Evolutionary conservation across 2,888 invertebrate genomes (phyloP), one percentile per base, ranked within the genome.

Genomic region (Mythimna lalbum): DNA sequence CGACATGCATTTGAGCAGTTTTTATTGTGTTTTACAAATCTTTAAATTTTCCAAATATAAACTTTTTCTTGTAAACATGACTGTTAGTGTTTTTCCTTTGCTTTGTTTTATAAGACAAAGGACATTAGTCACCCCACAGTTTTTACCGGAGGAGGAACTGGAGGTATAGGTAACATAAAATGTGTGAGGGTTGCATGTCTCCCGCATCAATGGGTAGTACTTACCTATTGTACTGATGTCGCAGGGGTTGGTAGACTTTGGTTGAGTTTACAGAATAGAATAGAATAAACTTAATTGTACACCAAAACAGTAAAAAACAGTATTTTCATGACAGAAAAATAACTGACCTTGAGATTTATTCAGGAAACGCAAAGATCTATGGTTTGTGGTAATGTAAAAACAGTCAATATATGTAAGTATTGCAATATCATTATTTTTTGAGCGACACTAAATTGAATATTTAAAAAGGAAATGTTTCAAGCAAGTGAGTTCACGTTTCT

Each of bases 161-260:
- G 86, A 86, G 87, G 88, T 88, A 92, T 90, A 43, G 39, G 14
- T 43, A 88, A 91, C 90, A 91, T 90, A 91, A 92, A 92, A 92
- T 89, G 86, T 86, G 86, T 86, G 79, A 84, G 89, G 90, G 91
- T 89, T 91, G 90, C 88, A 88, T 89, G 92, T 90, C 90, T 88
- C 53, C 84, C 83, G 87, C 86, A 89, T 89, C 89, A 89, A 88
- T 85, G 82, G 78, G 78, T 86, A 85, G 88, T 90, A 89, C 90
- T 90, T 87, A 90, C 78, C 59, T 78, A 55, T 73, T 60, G 74
- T 87, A 85, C 78, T 85, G 86, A 88, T 63, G 56, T 52, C 60
- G 0, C 82, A 81, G 85, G 63, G 76, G 65, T 59, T 9, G 31
- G 9, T 39, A 82, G 4, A 64, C 73, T 27, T 56, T 67, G 43